Base-by-base conservation (phyloP, 2,113 vertebrate species). In the Penelope pileata region DNA sequence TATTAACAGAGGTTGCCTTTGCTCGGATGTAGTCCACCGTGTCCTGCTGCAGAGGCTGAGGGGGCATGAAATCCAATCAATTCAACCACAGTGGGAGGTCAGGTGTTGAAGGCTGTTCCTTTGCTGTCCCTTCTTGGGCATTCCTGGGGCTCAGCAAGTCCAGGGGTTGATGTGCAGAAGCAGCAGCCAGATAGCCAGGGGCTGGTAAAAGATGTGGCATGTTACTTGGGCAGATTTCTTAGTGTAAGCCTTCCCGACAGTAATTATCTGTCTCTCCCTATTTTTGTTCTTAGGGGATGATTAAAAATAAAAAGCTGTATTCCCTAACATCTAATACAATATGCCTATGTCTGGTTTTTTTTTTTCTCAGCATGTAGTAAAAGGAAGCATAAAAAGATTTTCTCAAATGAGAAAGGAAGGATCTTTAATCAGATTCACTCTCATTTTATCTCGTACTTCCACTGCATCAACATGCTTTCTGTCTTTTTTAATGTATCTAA, bases 291-390 rank as follows among this genome's bases (percentile, higher is more conserved):
- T 77, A 53, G 38, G 70, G 13, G 36, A 48, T 63, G 51, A 43
- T 78, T 81, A 43, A 78, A 86, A 91, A 87, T 66, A 38, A 77
- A 89, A 69, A 22, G 12, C 86, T 82, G 2, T 72, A 27, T 87
- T 91, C 51, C 68, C 50, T 75, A 13, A n/a, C 40, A 51, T 40
- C 23, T 79, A 64, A 48, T 1, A 45, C 40, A 60, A 0, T 48
- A 8, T 22, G 9, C 16, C 23, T 81, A 30, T 81, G 8, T 24
- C 16, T 48, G 30, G 16, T 21, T 56, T 9, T 34, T 0, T 63
- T 16, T 13, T 60, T 59, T 21, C 16, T 86, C 43, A 17, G 3
- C 48, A 5, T 38, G n/a, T 72, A 84, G 51, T 56, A 68, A 88
- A 91, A 91, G 51, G 38, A 89, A 82, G 56, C 30, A 77, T 59